Conservation (phyloP, 1,140 invertebrate genomes). For the Drosophila novamexicana region DNA sequence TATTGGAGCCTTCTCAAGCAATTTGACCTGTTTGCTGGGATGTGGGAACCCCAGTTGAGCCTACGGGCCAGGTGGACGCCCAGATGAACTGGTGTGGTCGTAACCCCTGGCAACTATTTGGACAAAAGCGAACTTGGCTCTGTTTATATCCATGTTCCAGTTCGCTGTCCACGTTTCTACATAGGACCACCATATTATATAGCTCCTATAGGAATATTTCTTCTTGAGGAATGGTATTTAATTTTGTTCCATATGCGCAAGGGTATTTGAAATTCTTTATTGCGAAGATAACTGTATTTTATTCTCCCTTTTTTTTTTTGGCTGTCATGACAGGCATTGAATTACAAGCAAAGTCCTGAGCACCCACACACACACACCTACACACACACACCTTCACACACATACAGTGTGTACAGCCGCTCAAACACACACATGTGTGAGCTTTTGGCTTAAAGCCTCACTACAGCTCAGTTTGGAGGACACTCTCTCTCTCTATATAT, state of each 20-base stretch:
- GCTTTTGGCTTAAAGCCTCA: constrained; percentile 61
- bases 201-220: no score
- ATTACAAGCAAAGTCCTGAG: constrained; percentile 63
- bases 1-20: no score
- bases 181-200: no score
- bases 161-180: no score
- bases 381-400: constrained; percentile 18
- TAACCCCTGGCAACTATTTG: no score
- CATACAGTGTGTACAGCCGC: constrained; percentile 9
- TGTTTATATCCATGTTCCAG: no score
- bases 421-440: constrained; percentile 17
- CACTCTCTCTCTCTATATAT: not conserved
- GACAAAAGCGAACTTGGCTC: no score
- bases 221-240: no score
- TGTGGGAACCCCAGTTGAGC: no score
- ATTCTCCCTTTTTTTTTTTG: constrained; percentile 42
- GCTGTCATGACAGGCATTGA: constrained; percentile 54
- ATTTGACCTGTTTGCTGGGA: no score
- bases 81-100: no score
- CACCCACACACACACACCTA: constrained; percentile 16
- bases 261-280: not conserved
- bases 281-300: not conserved
- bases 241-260: not conserved
- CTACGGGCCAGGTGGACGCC: no score
- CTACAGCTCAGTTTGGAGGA: constrained; percentile 23